Conservation (phyloP, 2,797 vertebrate genomes). For the Gallirallus australis region DNA sequence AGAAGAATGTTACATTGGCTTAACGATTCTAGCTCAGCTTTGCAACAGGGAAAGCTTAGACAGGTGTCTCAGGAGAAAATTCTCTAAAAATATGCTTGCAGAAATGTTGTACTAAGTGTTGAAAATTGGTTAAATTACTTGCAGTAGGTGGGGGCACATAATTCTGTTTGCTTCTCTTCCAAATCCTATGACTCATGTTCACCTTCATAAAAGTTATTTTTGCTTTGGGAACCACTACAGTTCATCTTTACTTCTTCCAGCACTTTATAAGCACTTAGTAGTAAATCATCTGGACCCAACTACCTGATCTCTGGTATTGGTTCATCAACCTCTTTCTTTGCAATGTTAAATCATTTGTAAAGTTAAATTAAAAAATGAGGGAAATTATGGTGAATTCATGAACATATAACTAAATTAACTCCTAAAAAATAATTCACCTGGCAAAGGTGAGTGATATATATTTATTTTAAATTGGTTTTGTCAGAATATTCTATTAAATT, state of each 20-base stretch:
- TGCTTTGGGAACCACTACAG: slow-evolving; percentile 47
- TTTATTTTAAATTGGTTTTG: slow-evolving; percentile 28
- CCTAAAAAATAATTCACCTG: neutral
- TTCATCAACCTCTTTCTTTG: slow-evolving; percentile 19
- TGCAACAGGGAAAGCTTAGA: slow-evolving; percentile 27
- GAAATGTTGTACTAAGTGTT: slow-evolving; percentile 59
- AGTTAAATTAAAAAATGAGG: neutral
- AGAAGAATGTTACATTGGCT: neutral
- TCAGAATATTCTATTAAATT: slow-evolving; percentile 26
- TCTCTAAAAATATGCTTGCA: slow-evolving; percentile 48
- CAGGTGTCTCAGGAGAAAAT: slow-evolving; percentile 58
- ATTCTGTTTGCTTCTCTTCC: slow-evolving; percentile 53
- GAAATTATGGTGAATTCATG: neutral
- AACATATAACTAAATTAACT: slow-evolving; percentile 14
- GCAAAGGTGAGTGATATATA: slow-evolving; percentile 12
- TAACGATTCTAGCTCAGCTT: slow-evolving; percentile 24
- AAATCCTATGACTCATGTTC: slow-evolving; percentile 47
- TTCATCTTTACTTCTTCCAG: neutral
- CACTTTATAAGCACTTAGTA: neutral
- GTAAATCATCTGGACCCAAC: slow-evolving; percentile 18
- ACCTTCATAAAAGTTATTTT: slow-evolving; percentile 60
- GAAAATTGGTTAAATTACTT: slow-evolving; percentile 65
- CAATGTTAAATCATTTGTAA: slow-evolving; percentile 27
- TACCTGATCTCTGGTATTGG: neutral
- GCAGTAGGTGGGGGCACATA: slow-evolving; percentile 38